These are phyloP conservation scores for Macroglossus sobrinus DNA, from an alignment of 2,113 vertebrate genomes.

Conservation along the genomic window DNA sequence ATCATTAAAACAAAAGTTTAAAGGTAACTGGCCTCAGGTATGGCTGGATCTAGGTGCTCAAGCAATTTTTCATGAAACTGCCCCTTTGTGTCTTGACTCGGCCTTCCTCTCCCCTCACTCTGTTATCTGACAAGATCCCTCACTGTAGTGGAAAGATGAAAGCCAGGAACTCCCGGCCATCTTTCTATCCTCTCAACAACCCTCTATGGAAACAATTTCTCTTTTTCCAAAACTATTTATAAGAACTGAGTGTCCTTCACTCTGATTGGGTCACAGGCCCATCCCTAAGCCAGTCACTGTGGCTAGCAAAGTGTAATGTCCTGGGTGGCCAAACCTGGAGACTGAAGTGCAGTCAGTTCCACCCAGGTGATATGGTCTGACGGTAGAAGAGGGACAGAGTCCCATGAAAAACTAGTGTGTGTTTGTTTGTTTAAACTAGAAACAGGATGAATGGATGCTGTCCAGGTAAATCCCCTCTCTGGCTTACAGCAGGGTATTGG, in stretches of 20 bases:
- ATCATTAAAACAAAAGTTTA: neutral
- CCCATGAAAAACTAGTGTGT: neutral
- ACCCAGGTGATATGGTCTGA: neutral
- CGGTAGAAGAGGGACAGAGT: neutral
- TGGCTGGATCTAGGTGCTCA: neutral
- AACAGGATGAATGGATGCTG: neutral
- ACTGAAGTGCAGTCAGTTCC: neutral
- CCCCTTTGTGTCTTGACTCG: neutral
- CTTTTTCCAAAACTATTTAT: neutral
- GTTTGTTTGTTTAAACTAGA: neutral
- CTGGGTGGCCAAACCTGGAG: neutral
- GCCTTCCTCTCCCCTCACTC: neutral
- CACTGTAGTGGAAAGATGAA: neutral
- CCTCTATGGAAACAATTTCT: neutral
- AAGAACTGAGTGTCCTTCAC: neutral
- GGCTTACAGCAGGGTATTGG: neutral
- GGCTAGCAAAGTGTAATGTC: neutral
- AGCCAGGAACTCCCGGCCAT: neutral
- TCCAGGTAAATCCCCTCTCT: neutral
- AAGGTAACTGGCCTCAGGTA: neutral
- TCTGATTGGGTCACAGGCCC: neutral
- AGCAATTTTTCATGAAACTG: neutral
- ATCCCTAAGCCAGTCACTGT: neutral
- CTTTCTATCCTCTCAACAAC: neutral
- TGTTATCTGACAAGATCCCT: neutral